Evolutionary conservation across 2,113 vertebrate genomes (phyloP), one percentile per base, ranked within the genome.

Genomic region (Formicarius rufipectus): DNA sequence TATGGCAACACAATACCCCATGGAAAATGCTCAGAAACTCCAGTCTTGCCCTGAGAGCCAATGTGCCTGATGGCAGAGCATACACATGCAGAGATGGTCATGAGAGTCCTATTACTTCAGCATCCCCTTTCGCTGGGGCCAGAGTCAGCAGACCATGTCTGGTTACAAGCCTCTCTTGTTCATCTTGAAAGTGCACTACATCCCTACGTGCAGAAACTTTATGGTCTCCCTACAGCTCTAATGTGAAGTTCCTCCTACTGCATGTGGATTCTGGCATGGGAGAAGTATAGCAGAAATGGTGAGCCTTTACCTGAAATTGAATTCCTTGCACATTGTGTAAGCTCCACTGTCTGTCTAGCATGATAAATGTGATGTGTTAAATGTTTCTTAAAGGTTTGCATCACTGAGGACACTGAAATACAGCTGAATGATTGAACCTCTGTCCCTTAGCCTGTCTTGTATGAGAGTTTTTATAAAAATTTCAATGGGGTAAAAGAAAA

Each of bases 61-160:
- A 28, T 8, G 31, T 14, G 22, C 64, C 47, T 45, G 7, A 0
- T 23, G 30, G 35, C 52, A 53, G 25, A 66, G 42, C 19, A 52
- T 22, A 40, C 20, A 42, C 42, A 16, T 2, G 7, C 22, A 12
- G 31, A 81, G 49, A 21, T 27, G 21, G 66, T 25, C 71, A 63
- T 1, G 0, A 12, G n/a, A 44, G 52, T 8, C 52, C 50, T 44
- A 4, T 2, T n/a, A 5, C 52, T 19, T 14, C 37, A 71, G 10
- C 53, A 71, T 39, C 66, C 22, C n/a, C 40, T 62, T 85, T 50
- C 47, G 25, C 44, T 39, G 59, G 35, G 35, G 6, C 27, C 49
- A 63, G n/a, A 15, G 18, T 58, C 42, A 68, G 67, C 20, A 28
- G n/a, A n/a, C n/a, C 25, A 9, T 2, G 1, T 63, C 59, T 83